Evolutionary conservation across 1,140 invertebrate species (phyloP), one percentile per base, ranked within the genome.

Genomic region (Zeugodacus cucurbitae): DNA sequence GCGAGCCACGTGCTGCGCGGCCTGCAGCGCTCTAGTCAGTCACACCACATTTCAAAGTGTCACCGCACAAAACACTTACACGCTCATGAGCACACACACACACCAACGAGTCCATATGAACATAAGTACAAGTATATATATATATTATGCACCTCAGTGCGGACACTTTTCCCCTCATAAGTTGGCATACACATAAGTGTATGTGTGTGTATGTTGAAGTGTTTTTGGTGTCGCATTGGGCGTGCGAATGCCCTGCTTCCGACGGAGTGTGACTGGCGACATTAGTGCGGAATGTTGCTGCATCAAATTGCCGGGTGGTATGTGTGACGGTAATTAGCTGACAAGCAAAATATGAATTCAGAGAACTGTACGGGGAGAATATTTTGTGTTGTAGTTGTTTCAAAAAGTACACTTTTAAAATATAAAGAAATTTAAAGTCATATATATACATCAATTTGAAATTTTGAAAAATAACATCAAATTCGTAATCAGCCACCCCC

Each of bases 281-380:
- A 82, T 82, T 82, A 82, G 74, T 48, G 74, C 26, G 74, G 74
- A 82, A 87, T 64, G 86, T n/a, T 87, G 86, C 54, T n/a, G 22
- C 54, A n/a, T 64, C 54, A 59, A 62, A 87, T 87, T 64, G 26
- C 86, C 57, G 86, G 59, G 86, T n/a, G 48, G 37, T 86, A 29
- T 44, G 86, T 64, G 57, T 29, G 86, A 87, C 57, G 59, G 57
- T 58, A 58, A 64, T 87, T 64, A 58, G 54, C 37, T 64, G 86
- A 64, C 54, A 87, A 37, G 32, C 37, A 59, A 37, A 64, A 58
- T 64, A 59, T 34, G 17, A 26, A 86, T n/a, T 22, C 0, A 7
- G 4, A 57, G 26, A 34, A 22, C 34, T 64, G 26, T 57, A 37
- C 29, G 3, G 54, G 4, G 20, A 41, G 7, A 37, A 37, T 10